Evolutionary conservation across 2,888 invertebrate genomes (phyloP).

Genomic region (Drosophila dives): DNA sequence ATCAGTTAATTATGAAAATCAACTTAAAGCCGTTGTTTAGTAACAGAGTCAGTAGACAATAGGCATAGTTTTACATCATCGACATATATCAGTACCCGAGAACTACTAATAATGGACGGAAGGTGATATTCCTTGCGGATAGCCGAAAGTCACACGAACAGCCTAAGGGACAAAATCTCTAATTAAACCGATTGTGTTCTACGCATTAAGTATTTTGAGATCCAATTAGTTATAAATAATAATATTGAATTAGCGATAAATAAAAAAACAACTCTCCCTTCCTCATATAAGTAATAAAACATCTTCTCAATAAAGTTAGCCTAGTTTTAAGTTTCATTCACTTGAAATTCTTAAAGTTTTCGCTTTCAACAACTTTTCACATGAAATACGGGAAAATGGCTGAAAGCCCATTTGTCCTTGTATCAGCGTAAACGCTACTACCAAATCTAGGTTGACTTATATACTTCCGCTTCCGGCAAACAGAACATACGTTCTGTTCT

Average conservation of each 20-base stretch:
- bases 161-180: too few relatives aligned
- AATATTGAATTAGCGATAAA: neutral
- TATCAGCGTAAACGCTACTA: slow-evolving; percentile 68
- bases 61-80: too few relatives aligned
- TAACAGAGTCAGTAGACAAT: too few relatives aligned
- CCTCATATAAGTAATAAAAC: neutral
- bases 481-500: slow-evolving; percentile 72
- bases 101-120: too few relatives aligned
- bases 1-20: too few relatives aligned
- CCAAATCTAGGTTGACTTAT: slow-evolving; percentile 82
- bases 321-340: slow-evolving; percentile 15
- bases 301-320: neutral
- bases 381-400: slow-evolving; percentile 43
- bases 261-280: neutral
- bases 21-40: too few relatives aligned
- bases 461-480: slow-evolving; percentile 81
- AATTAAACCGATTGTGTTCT: too few relatives aligned
- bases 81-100: too few relatives aligned
- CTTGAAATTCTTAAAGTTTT: slow-evolving; percentile 37
- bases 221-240: neutral
- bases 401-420: slow-evolving; percentile 81
- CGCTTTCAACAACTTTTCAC: slow-evolving; percentile 45
- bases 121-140: too few relatives aligned
- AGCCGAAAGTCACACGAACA: too few relatives aligned
- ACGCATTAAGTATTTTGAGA: too few relatives aligned